Conservation (phyloP, 2,888 invertebrate species). For the Agriopis leucophaearia region DNA sequence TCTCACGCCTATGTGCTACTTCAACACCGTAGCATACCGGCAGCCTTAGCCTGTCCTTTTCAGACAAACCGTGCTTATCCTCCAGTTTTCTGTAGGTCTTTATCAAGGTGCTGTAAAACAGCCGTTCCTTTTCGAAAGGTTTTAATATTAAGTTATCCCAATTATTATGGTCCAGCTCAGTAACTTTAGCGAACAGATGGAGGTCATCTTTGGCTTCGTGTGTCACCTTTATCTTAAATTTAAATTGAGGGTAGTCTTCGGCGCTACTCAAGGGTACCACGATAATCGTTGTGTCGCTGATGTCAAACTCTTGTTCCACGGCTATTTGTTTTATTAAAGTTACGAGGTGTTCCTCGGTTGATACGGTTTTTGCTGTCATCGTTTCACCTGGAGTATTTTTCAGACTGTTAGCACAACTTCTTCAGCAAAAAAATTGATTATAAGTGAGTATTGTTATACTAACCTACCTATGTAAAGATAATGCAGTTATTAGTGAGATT, state of each 20-base stretch:
- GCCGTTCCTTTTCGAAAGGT: conserved; percentile 1
- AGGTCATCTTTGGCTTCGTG: conserved; percentile 7
- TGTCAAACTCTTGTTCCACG: not conserved
- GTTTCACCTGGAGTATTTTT: not conserved
- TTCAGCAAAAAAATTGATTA: not conserved
- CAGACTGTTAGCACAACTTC: not conserved
- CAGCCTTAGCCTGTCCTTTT: conserved; percentile 1
- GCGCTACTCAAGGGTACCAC: not conserved
- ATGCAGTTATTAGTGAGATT: not conserved
- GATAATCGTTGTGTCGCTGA: not conserved
- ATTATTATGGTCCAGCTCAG: not conserved
- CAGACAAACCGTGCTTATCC: conserved; percentile 7
- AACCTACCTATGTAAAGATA: not conserved
- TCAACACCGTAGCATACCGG: conserved; percentile 7
- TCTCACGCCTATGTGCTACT: not conserved
- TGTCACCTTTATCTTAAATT: not conserved
- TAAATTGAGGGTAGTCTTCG: not conserved
- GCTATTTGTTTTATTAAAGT: not conserved
- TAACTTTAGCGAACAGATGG: conserved; percentile 10
- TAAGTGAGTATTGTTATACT: not conserved
- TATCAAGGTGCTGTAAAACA: conserved; percentile 3
- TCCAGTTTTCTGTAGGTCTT: conserved; percentile 9
- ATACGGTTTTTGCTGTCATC: not conserved
- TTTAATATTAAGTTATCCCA: not conserved
- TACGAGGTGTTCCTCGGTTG: not conserved